Evolutionary conservation across 1,140 invertebrate species (phyloP), one percentile per base, ranked within the genome.

Genomic region (Callitettix versicolor): DNA sequence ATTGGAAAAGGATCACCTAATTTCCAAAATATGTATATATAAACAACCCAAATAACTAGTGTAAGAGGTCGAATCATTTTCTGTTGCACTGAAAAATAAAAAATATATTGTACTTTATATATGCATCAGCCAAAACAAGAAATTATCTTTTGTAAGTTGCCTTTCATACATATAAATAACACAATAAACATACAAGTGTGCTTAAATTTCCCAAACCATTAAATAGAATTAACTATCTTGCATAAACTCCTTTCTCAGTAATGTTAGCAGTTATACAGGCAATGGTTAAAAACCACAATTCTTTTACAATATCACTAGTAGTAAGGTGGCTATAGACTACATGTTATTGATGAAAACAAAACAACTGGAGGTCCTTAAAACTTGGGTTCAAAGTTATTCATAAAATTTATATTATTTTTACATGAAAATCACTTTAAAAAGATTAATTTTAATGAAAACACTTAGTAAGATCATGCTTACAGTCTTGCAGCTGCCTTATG

Each of bases 1-100:
- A 99, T 93, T 20, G 97, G 97, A 74, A 99, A 99, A 6, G 95
- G 95, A 73, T 99, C 95, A 1, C 97, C 97, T 62, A 99, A 83
- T 77, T 98, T 96, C 96, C 97, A 99, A 66, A 99, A 98, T 56
- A 95, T 82, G 65, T 96, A 95, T 0, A 99, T 77, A 67, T 95
- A 99, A 26, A 88, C 77, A 52, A 93, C 75, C 88, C 95, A 99
- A 0, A 88, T 79, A 53, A 87, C 67, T 36, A 91, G 67, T 6
- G 94, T 93, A 26, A 98, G 68, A 24, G 86, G 80, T 56, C 84
- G 79, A 63, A 91, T 84, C 65, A 86, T 78, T 63, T 85, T 83
- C 60, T 80, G 74, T 64, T 80, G 85, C 60, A 96, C 91, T 95
- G 72, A 41, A 82, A 76, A 60, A 54, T 55, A 18, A 51, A 40